phyloP scores from a whole-genome alignment of 1,140 invertebrate species.

The Temnothorax nylanderi region DNA sequence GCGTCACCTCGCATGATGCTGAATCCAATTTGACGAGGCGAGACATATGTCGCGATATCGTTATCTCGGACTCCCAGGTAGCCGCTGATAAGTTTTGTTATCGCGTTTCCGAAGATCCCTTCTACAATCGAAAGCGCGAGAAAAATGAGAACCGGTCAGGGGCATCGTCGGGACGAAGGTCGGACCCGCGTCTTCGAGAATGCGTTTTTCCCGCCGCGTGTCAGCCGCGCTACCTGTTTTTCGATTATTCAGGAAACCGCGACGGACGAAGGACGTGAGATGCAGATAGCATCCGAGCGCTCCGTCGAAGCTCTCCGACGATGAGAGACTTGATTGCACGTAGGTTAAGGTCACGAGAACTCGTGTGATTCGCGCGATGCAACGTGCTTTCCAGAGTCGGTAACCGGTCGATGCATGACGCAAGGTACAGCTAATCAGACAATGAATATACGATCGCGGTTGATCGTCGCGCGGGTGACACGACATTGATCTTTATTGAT shows the following conservation, averaged over 20 bases:
- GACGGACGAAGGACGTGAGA: conserved; percentile 8
- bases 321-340: conserved; percentile 30
- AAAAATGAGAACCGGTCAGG: neutral
- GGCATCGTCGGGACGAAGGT: neutral
- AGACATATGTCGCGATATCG: neutral
- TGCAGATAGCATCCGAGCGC: conserved; percentile 5
- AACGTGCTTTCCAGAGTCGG: conserved; percentile 25
- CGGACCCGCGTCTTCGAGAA: neutral
- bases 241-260: neutral
- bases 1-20: neutral
- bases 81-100: neutral
- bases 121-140: neutral
- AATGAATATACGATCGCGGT: conserved; percentile 40
- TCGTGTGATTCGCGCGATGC: conserved; percentile 37
- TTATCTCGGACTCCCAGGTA: neutral
- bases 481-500: conserved; percentile 18
- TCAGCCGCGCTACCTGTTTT: neutral
- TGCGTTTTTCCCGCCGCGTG: neutral
- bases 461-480: neutral
- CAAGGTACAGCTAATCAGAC: conserved; percentile 41
- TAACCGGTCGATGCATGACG: conserved; percentile 22
- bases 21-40: neutral
- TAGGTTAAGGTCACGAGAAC: conserved; percentile 61
- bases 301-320: conserved; percentile 28
- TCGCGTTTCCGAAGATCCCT: neutral